Base-by-base conservation (phyloP, 2,113 vertebrate species). In the Dromiciops gliroides region DNA sequence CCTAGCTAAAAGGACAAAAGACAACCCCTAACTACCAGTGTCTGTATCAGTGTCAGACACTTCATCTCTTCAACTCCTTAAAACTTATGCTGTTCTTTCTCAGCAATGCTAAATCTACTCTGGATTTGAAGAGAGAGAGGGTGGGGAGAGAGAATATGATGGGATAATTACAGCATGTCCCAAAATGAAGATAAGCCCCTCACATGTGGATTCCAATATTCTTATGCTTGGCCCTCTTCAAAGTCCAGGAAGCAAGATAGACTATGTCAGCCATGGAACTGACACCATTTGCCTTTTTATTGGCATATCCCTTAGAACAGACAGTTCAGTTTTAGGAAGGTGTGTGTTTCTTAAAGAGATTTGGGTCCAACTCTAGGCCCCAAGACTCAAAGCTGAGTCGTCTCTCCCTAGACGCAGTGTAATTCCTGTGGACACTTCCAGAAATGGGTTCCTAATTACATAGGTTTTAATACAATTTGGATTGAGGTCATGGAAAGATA, bases 21-120 rank as follows among this genome's bases (percentile, higher is more conserved):
- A 75, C 37, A n/a, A 75, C 16, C 22, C 16, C 67, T 75, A 44
- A n/a, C 19, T 75, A n/a, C 3, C 16, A n/a, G n/a, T n/a, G n/a
- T n/a, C n/a, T n/a, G n/a, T 75, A 37, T n/a, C 67, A 22, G 22
- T n/a, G 5, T 75, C 37, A 75, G 67, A 31, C 14, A 60, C 37
- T 37, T 60, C 28, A 12, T 60, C 28, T n/a, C 19, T 75, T 16
- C 37, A n/a, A 22, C 8, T 53, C 37, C 31, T 90, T 53, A 90
- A 90, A 92, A 92, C 94, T 3, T 89, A 90, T 92, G 89, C 51
- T 51, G 44, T 9, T 51, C 48, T 93, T 96, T 90, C 31, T 25
- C 51, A 95, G 53, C 94, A 97, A 67, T 44, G 44, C 3, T 44
- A 95, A 89, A 93, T 22, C 25, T 89, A 24, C 25, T 93, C 52